These are phyloP conservation scores for Cyanocitta stelleri DNA, from an alignment of 2,113 vertebrate genomes.

Conservation along the genomic window DNA sequence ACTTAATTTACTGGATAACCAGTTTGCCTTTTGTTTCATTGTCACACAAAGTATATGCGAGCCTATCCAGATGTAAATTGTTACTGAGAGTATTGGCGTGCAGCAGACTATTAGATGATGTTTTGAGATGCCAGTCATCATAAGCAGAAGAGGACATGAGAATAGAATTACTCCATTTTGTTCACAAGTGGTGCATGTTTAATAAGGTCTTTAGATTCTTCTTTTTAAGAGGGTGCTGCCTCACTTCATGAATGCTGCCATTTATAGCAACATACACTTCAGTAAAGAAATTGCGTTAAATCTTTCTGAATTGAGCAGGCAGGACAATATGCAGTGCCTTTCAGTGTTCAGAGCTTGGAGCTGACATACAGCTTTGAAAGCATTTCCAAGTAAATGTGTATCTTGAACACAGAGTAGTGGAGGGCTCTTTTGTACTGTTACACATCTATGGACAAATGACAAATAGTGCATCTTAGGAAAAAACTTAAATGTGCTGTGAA, in stretches of 20 bases:
- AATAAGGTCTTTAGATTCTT: background rate
- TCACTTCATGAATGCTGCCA: background rate
- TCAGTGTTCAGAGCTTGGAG: background rate
- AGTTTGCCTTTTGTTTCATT: background rate
- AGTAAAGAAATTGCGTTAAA: background rate
- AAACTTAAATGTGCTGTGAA: background rate
- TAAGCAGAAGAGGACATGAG: background rate
- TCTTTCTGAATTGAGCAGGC: background rate
- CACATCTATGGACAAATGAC: background rate
- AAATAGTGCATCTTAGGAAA: background rate
- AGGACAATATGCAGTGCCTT: background rate
- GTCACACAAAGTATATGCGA: background rate
- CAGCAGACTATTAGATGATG: background rate
- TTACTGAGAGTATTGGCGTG: background rate
- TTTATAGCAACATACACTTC: background rate
- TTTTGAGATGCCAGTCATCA: background rate
- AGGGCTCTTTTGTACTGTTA: background rate
- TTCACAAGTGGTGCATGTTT: fast-evolving
- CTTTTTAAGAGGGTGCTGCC: background rate
- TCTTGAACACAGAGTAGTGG: background rate
- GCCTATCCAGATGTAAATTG: background rate
- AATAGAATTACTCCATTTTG: background rate
- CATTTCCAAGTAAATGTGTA: background rate
- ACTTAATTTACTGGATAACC: background rate
- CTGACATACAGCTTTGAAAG: background rate